A percentile compares a stretch with the other conserved stretches of the same genome.
Evolutionary conservation across 2,113 vertebrate genomes (phyloP).

Genomic region (Erythrolamprus reginae): DNA sequence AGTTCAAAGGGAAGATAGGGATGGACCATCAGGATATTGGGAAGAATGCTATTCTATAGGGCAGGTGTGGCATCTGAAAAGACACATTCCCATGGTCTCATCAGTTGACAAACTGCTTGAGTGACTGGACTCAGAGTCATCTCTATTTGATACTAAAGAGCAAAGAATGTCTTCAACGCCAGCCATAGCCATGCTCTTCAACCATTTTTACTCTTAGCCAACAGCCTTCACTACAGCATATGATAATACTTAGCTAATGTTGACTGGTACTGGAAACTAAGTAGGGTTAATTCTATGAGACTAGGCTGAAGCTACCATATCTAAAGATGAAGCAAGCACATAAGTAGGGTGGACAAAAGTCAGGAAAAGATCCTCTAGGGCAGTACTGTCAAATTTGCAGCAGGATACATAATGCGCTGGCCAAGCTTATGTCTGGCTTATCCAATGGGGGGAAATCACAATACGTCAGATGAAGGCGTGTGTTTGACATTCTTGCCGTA

Average conservation of each 20-base stretch:
- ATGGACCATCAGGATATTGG: not conserved
- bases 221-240: not conserved
- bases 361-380: too few species aligned
- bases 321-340: too few species aligned
- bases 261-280: not conserved
- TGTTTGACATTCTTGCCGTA: too few species aligned
- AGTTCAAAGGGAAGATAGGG: not conserved
- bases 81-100: not conserved
- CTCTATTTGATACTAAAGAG: not conserved
- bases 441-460: too few species aligned
- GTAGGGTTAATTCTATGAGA: not conserved
- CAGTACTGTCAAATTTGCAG: too few species aligned
- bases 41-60: not conserved
- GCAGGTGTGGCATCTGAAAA: not conserved
- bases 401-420: too few species aligned
- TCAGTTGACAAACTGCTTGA: not conserved
- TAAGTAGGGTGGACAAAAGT: too few species aligned
- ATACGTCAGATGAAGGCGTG: too few species aligned
- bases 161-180: not conserved
- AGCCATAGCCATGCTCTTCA: not conserved
- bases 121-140: not conserved
- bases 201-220: not conserved
- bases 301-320: too few species aligned
- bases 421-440: too few species aligned
- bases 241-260: not conserved